Evolutionary conservation across 2,797 vertebrate genomes (phyloP), one percentile per base, ranked within the genome.

Genomic region (Champsocephalus gunnari): DNA sequence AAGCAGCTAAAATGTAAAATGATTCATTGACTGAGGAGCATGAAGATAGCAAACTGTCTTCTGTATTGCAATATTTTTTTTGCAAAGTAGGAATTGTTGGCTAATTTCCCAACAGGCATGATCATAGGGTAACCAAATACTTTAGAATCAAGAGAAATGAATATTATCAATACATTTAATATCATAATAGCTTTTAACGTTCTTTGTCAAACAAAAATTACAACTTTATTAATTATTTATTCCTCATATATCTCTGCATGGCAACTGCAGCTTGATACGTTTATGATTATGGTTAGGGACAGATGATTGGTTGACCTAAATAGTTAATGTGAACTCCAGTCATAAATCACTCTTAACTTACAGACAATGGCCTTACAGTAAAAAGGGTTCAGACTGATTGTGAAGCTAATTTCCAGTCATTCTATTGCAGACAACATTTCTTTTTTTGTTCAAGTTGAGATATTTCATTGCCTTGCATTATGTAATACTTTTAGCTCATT

Each of bases 11-110:
- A 41, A 66, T 53, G 12, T n/a, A 34, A 38, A 21, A 55, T 1
- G 5, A 45, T 57, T 44, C 9, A 59, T 57, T 50, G 1, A 55
- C 63, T 24, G 64, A 59, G 41, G 61, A 60, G 17, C 45, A 67
- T 1, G 13, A 64, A 16, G 12, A 7, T 12, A 49, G 14, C 55
- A 55, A 11, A 38, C 3, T 14, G 19, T 1, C 17, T 4, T 5
- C 44, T 19, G 9, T 4, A 50, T 50, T 58, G 1, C 16, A 11
- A 50, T 4, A 24, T 24, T 24, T 68, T 5, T 12, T 54, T 38
- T 47, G 1, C 32, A 5, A 11, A 19, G 45, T 3, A 11, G 50
- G 3, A 47, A 0, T 12, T 24, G 24, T 38, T 51, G 1, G 3
- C 12, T 32, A 12, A 55, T 55, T 24, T 9, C 60, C 21, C 60